Base-by-base conservation (phyloP, 2,797 vertebrate species). In the Eutrigla gurnardus region DNA sequence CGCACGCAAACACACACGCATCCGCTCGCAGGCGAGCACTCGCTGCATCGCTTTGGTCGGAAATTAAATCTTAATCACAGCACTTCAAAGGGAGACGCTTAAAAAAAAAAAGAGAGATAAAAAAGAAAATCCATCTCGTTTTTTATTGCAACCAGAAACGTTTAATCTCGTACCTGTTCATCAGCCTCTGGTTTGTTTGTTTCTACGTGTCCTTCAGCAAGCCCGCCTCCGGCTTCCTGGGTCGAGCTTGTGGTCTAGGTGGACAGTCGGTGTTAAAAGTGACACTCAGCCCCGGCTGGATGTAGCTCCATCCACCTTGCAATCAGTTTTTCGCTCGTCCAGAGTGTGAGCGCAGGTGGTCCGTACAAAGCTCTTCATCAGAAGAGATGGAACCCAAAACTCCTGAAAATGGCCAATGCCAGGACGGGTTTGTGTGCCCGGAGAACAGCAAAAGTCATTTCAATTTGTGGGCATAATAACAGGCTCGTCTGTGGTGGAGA, bases 281-380 rank as follows among this genome's bases (percentile, higher is more conserved):
- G 57, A 66, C 86, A 86, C 84, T 92, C 90, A 87, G 70, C 53
- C 50, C 54, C 73, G 25, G 70, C 71, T 72, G 47, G 58, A 57
- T 70, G 80, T 35, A 25, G 67, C 72, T 74, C 66, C 18, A n/a
- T 77, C 75, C 67, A 69, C 86, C 76, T 78, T 53, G 75, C 78
- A 91, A 90, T 90, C 88, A 85, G 60, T 58, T 78, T 32, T 46
- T 25, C 25, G 52, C 80, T 70, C n/a, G 65, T 73, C 75, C 78
- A 71, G 75, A 82, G 39, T 39, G 73, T 3, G 89, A 83, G 87
- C 79, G 61, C 91, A 92, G 90, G 86, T 91, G 92, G 86, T 70
- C 69, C 73, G 54, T 55, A 76, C 82, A 73, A 74, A 81, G 68
- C 86, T 81, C 81, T 77, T 89, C 74, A 89, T 91, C 84, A 81